These are phyloP conservation scores for Synergus umbraculus DNA, from an alignment of 2,888 invertebrate species.

Conservation along the genomic window DNA sequence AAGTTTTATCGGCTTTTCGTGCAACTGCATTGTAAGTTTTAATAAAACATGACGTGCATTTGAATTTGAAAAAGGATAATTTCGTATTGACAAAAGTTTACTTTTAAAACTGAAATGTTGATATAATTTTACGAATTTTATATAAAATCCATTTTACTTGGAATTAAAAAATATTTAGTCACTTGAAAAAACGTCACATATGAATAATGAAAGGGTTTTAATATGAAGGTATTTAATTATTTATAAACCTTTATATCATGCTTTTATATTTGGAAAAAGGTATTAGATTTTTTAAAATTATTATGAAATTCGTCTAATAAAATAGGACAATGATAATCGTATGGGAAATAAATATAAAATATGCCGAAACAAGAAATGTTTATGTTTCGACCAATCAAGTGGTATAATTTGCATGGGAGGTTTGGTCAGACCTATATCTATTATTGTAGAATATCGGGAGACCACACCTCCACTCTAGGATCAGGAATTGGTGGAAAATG, in stretches of 20 bases:
- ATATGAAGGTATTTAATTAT: not conserved
- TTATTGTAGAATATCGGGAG: not conserved
- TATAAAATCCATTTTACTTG: not conserved
- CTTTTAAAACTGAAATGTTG: not conserved
- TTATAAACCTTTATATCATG: not conserved
- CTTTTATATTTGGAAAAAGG: not conserved
- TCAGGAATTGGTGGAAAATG: slow-evolving; percentile 10
- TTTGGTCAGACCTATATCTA: slow-evolving; percentile 14
- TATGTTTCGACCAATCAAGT: not conserved
- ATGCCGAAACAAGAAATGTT: not conserved
- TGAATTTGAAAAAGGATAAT: no score
- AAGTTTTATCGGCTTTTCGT: not conserved
- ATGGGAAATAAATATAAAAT: not conserved
- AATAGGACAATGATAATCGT: not conserved
- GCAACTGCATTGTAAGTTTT: not conserved
- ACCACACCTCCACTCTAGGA: slow-evolving; percentile 23
- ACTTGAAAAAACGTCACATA: not conserved
- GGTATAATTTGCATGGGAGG: slow-evolving; percentile 26
- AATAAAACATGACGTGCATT: no score
- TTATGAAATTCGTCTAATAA: not conserved
- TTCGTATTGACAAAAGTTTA: not conserved
- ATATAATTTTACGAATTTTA: no score
- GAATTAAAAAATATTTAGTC: not conserved
- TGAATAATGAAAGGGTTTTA: not conserved
- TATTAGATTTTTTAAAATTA: no score